These are phyloP conservation scores for Eumacrocentrus americanus DNA, from an alignment of 2,888 invertebrate species.

Conservation along the genomic window DNA sequence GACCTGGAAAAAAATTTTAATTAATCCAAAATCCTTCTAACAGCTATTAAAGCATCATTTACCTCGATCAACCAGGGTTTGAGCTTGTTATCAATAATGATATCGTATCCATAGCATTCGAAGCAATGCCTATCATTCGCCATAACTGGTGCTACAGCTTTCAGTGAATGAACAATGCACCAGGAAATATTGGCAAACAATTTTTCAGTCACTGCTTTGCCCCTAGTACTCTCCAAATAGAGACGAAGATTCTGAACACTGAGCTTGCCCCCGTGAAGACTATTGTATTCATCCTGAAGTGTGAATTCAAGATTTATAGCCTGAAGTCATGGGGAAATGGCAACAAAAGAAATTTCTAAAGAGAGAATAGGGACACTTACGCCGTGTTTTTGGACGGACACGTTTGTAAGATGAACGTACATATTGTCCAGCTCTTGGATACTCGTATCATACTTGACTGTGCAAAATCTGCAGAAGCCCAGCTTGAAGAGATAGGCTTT, in stretches of 20 bases:
- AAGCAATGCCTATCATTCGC: conserved; percentile 92
- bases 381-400: conserved; percentile 97
- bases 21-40: too few species aligned
- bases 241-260: conserved; percentile 88
- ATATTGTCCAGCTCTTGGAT: conserved; percentile 87
- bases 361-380: conserved; percentile 62
- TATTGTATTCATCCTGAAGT: conserved; percentile 87
- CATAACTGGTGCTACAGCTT: conserved; percentile 91
- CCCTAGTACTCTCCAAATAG: conserved; percentile 89
- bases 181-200: conserved; percentile 88
- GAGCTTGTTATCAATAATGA: conserved; percentile 91
- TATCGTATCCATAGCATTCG: conserved; percentile 95
- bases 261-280: conserved; percentile 92
- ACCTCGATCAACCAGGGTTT: conserved; percentile 74
- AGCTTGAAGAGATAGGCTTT: conserved; percentile 91
- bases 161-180: conserved; percentile 90
- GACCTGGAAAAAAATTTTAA: conserved; percentile 65
- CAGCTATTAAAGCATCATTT: too few species aligned
- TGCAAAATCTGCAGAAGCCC: conserved; percentile 95
- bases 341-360: not conserved
- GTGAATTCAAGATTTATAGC: conserved; percentile 1
- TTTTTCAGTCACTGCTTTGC: conserved; percentile 85
- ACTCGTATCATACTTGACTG: conserved; percentile 91
- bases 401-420: conserved; percentile 95
- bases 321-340: conserved; percentile 1